Evolutionary conservation across 37 sponge, comb jelly and placozoan species (phyloP), one percentile per base, ranked within the genome.

Genomic region (Chondrilla cf. caribensis): DNA sequence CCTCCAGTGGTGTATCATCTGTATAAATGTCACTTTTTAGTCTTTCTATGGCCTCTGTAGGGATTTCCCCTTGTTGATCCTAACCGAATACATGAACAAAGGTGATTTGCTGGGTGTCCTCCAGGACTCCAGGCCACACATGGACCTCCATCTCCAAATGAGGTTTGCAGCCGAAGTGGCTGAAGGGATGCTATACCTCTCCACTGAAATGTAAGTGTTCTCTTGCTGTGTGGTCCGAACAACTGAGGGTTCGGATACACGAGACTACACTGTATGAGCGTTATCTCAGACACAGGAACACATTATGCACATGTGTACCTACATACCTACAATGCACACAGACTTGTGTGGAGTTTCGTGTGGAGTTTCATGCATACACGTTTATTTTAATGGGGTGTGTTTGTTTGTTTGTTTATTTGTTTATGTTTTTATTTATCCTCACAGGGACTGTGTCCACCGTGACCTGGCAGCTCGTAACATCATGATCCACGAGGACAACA

Each of bases 401-500:
- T n/a, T n/a, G n/a, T n/a, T n/a, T n/a, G n/a, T n/a, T n/a, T n/a
- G n/a, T n/a, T n/a, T n/a, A n/a, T n/a, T n/a, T n/a, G n/a, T n/a
- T n/a, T n/a, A n/a, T n/a, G n/a, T n/a, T n/a, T n/a, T n/a, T n/a
- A n/a, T n/a, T n/a, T n/a, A 2, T 25, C 1, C 68, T 28, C 67
- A 0, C 41, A 92, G 92, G 21, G 84, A 86, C 77, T 88, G 79
- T 82, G 91, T 93, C 28, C 94, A 93, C 82, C 91, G 94, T 54
- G 94, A 93, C 65, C 62, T 93, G 6, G 94, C 94, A 32, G 91
- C 94, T 65, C 80, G 94, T 2, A 93, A 93, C 71, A 87, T 93
- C 37, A 76, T 93, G 60, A 90, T 93, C 5, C 83, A 88, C 38
- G 72, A 84, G 26, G 80, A 90, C 33, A 67, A 66, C 22, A 22